Evolutionary conservation across 2,888 invertebrate genomes (phyloP).

Genomic region (Tipula lateralis): DNA sequence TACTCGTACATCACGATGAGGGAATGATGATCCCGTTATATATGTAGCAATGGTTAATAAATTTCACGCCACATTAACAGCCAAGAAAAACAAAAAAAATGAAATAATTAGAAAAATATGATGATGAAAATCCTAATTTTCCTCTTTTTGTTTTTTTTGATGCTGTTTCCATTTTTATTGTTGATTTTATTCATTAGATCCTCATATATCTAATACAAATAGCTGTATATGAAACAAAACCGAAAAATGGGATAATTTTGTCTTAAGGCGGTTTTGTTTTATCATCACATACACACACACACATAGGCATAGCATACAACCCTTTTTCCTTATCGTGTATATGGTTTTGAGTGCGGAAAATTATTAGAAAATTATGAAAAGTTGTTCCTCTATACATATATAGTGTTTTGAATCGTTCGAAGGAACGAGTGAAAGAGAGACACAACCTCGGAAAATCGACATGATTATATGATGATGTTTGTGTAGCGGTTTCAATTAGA

Average conservation of each 20-base stretch:
- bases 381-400: neutral
- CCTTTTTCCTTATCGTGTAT: neutral
- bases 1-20: neutral
- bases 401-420: neutral
- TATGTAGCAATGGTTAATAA: constrained; percentile 35
- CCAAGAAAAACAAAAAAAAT: constrained; percentile 36
- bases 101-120: constrained; percentile 14
- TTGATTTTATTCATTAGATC: constrained; percentile 31
- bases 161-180: constrained; percentile 31
- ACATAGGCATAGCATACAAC: neutral
- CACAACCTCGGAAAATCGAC: neutral
- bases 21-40: neutral
- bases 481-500: neutral
- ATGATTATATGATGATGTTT: neutral
- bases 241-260: constrained; percentile 31
- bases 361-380: constrained; percentile 19
- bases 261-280: constrained; percentile 34
- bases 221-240: constrained; percentile 13
- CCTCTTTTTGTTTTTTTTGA: constrained; percentile 26
- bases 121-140: constrained; percentile 25
- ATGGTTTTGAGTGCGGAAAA: constrained; percentile 19
- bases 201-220: constrained; percentile 29
- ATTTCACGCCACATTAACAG: constrained; percentile 42
- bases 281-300: neutral
- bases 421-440: neutral